Base-by-base conservation (phyloP, 2,113 vertebrate genomes). In the Trinectes maculatus region DNA sequence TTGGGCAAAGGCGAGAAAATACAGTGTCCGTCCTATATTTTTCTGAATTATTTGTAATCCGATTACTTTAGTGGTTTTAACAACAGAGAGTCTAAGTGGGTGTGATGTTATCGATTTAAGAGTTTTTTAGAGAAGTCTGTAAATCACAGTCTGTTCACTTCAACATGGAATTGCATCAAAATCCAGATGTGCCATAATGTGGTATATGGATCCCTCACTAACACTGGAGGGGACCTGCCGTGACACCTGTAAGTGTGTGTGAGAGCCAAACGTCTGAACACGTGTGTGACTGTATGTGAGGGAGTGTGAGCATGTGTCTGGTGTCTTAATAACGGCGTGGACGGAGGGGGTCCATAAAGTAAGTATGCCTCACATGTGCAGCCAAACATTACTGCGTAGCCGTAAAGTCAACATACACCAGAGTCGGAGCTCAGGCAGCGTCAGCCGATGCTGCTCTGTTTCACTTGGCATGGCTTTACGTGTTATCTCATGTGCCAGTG, bases 101-200 rank as follows among this genome's bases (percentile, higher is more conserved):
- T 47, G 68, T 71, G 59, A 79, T 43, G 67, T 1, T 46, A 77
- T 82, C 52, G 4, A 65, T 51, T 6, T 56, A n/a, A 18, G 39
- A 77, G 57, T 25, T 72, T 31, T 19, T 69, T 19, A 40, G 26
- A 33, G 13, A 54, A 57, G 67, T 60, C 56, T 6, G 56, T 22
- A 44, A 51, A 63, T 65, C 57, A 36, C 53, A 12, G 46, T 37
- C 60, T 40, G 55, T n/a, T 66, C 21, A 31, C n/a, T n/a, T n/a
- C n/a, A n/a, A n/a, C n/a, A n/a, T n/a, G n/a, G n/a, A n/a, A n/a
- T n/a, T n/a, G n/a, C n/a, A n/a, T n/a, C n/a, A n/a, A n/a, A n/a
- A n/a, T n/a, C n/a, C n/a, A n/a, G n/a, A n/a, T n/a, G 33, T 37
- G 16, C 26, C 22, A 5, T 3, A n/a, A n/a, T n/a, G n/a, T n/a